These are phyloP conservation scores for Anguilla rostrata DNA, from an alignment of 2,113 vertebrate species.

Conservation along the genomic window DNA sequence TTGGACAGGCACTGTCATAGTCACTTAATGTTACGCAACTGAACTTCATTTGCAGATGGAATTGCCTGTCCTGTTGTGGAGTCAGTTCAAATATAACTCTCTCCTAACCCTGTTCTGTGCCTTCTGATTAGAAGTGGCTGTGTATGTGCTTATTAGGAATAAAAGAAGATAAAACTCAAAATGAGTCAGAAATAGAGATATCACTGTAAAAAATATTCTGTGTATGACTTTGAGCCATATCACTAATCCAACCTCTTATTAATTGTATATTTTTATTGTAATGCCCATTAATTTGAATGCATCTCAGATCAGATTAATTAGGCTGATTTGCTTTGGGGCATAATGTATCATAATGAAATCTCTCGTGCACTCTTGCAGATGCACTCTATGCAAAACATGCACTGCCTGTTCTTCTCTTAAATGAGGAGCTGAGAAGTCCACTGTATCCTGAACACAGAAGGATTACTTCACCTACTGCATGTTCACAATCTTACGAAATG, in stretches of 20 bases:
- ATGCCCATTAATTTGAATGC: slow-evolving; percentile 7
- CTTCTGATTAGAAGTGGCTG: neutral
- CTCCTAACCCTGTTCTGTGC: neutral
- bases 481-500: neutral
- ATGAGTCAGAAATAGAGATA: slow-evolving; percentile 14
- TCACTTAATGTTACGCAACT: neutral
- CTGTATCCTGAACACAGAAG: neutral
- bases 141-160: neutral
- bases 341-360: slow-evolving; percentile 27
- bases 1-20: neutral
- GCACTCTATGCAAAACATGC: slow-evolving; percentile 18
- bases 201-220: neutral
- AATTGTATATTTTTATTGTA: slow-evolving; percentile 8
- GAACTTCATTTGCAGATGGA: neutral
- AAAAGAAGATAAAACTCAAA: neutral
- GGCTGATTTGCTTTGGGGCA: slow-evolving; percentile 17
- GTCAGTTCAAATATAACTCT: neutral
- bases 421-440: neutral
- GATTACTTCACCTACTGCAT: neutral
- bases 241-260: slow-evolving; percentile 19
- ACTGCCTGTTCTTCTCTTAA: neutral
- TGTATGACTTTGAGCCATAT: slow-evolving; percentile 13
- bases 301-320: slow-evolving; percentile 17
- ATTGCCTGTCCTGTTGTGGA: neutral
- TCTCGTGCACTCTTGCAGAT: slow-evolving; percentile 5